Conservation (phyloP, 2,888 invertebrate species). For the Heliconius hortense region DNA sequence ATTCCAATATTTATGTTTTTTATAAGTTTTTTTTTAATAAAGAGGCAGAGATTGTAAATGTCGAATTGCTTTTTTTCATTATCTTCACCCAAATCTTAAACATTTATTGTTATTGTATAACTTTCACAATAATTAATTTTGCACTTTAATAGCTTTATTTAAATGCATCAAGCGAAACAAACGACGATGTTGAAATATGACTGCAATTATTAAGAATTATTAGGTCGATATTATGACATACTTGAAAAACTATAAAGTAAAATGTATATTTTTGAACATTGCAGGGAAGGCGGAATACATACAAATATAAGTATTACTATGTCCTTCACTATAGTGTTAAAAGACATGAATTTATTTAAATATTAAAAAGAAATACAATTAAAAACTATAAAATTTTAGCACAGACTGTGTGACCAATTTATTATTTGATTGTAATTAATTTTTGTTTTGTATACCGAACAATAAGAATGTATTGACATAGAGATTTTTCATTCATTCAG, state of each 20-base stretch:
- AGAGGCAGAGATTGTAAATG: neutral
- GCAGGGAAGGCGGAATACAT: neutral
- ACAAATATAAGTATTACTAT: neutral
- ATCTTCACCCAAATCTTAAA: conserved; percentile 3
- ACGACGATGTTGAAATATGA: conserved; percentile 6
- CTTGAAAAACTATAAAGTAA: neutral
- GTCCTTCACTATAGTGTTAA: neutral
- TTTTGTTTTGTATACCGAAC: neutral
- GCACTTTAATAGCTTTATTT: conserved; percentile 4
- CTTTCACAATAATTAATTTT: conserved; percentile 11
- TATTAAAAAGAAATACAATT: neutral
- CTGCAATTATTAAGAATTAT: conserved; percentile 15
- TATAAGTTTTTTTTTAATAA: neutral
- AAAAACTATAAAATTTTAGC: neutral
- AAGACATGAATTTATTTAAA: neutral
- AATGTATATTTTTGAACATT: neutral
- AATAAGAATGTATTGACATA: neutral
- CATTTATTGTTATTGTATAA: conserved; percentile 6
- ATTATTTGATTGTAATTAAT: neutral
- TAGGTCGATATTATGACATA: conserved; percentile 8
- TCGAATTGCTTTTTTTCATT: neutral
- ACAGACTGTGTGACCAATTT: neutral
- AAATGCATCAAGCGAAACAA: conserved; percentile 2
- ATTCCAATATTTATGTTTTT: no score
- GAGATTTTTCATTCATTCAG: neutral